Evolutionary conservation across 2,888 invertebrate genomes (phyloP), one percentile per base, ranked within the genome.

Genomic region (Diarsia rubi): DNA sequence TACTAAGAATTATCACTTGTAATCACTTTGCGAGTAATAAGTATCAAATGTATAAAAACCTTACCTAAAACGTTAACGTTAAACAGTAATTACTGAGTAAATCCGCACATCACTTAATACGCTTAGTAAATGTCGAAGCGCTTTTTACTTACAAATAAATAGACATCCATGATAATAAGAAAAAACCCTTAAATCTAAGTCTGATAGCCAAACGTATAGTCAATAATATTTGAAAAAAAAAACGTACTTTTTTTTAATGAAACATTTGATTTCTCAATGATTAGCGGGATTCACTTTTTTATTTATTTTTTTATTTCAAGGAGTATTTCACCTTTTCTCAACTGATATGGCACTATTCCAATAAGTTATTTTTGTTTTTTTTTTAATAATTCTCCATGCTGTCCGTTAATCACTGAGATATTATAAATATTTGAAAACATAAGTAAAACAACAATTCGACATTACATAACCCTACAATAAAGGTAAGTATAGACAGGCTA

Each of bases 31-130:
- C 94, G 95, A 95, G 94, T 96, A 93, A 92, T 95, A 95, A 94
- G 95, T 96, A 96, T 96, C 96, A 96, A 96, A 96, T 95, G 96
- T 96, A 96, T 96, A 95, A 96, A 91, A 95, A 95, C 92, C 94
- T 96, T 94, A 94, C 88, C 93, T 94, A 93, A 90, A 92, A 91
- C 85, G 80, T 94, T 94, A 94, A 94, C 91, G 85, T 94, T 94
- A 94, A 93, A 94, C 92, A 92, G 91, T 78, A 78, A 31, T 94
- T 93, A 93, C 89, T 91, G 94, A 95, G 94, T 95, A 95, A 93
- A 94, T 91, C 93, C 94, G 93, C 94, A 92, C 91, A 91, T 93
- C 92, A 91, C 93, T 94, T 95, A 94, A 94, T 84, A 93, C 92
- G 93, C 92, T 93, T 92, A 93, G 87, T 92, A 90, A 92, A 94